Evolutionary conservation across 2,888 invertebrate species (phyloP), one percentile per base, ranked within the genome.

Genomic region (Amorpha juglandis): DNA sequence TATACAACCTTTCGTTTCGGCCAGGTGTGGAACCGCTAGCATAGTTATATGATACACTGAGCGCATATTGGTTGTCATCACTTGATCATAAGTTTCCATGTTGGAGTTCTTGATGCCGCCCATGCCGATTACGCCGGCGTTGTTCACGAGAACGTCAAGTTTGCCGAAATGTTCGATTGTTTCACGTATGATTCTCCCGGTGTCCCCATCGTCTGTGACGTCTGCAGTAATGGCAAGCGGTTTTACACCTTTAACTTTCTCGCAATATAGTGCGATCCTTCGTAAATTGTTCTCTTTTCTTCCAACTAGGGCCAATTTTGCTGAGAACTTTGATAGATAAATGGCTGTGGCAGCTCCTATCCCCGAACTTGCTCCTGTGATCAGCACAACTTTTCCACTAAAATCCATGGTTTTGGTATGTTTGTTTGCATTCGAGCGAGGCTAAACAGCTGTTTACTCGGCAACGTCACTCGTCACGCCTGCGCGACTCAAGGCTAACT

Each of bases 1-100:
- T 73, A 98, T 96, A 73, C 95, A 97, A 21, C 98, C 98, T 87
- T 97, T 96, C 0, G 95, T 95, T 83, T 95, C 90, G 11, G 97
- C 94, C 21, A 99, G 91, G 88, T 98, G 95, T 0, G 98, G 98
- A 0, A 97, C 95, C 21, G 97, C 97, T 63, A 98, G 82, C 95
- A 96, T 96, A 0, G 98, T 98, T 71, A 99, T 84, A 64, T 96
- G 95, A 80, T 96, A 97, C n/a, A 97, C 91, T 7, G 96, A 94
- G 78, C 98, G 95, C 47, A 98, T 95, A 86, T 99, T 99, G 9
- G 96, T 95, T 71, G 97, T 95, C 95, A 99, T 97, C 45, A 98
- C 91, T 71, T 95, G 94, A 86, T 99, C 99, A 82, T 96, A 98
- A 68, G 96, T 96, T 69, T 96, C 96, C 80, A 99, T 85, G 45